Percentiles rank a stretch among this genome's conserved stretches.
phyloP scores from a whole-genome alignment of 2,888 invertebrate species.

The Tanytarsus gracilentus region DNA sequence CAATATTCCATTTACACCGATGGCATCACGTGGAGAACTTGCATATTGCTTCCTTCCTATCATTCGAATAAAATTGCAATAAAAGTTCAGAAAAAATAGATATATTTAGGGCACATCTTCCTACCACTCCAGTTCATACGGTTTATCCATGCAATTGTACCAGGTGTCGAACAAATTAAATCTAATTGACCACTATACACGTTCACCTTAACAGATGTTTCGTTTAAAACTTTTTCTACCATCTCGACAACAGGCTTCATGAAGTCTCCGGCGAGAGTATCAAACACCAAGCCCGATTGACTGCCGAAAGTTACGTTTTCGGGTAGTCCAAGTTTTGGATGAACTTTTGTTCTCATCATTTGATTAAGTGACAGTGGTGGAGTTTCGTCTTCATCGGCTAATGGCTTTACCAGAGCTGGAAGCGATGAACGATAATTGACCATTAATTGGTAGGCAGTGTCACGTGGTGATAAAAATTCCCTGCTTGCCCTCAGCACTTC shows the following conservation, averaged over 20 bases:
- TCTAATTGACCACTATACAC: slow-evolving; percentile 73
- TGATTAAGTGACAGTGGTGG: slow-evolving; percentile 35
- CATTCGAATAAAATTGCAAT: too few species aligned
- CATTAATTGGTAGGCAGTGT: slow-evolving; percentile 13
- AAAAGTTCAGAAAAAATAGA: too few species aligned
- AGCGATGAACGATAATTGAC: slow-evolving; percentile 10
- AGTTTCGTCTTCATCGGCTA: not conserved
- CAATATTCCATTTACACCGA: slow-evolving; percentile 52
- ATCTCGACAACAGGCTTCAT: slow-evolving; percentile 69
- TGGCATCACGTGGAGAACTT: slow-evolving; percentile 46
- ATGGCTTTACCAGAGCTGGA: not conserved
- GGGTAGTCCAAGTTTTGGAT: slow-evolving; percentile 55
- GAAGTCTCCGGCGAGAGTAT: slow-evolving; percentile 54
- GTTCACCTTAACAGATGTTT: slow-evolving; percentile 56
- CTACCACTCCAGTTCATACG: slow-evolving; percentile 54
- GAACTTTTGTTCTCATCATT: slow-evolving; percentile 67
- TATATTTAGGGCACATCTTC: not conserved
- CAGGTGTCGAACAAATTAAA: slow-evolving; percentile 73
- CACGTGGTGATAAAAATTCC: too few species aligned
- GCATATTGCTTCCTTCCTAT: slow-evolving; percentile 48
- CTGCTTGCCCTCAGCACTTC: too few species aligned
- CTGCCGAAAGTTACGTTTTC: slow-evolving; percentile 56
- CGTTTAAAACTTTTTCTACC: slow-evolving; percentile 60
- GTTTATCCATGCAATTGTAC: slow-evolving; percentile 66
- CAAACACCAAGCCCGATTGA: slow-evolving; percentile 53